These are phyloP conservation scores for Nasua narica DNA, from an alignment of 2,797 vertebrate genomes.

Conservation along the genomic window DNA sequence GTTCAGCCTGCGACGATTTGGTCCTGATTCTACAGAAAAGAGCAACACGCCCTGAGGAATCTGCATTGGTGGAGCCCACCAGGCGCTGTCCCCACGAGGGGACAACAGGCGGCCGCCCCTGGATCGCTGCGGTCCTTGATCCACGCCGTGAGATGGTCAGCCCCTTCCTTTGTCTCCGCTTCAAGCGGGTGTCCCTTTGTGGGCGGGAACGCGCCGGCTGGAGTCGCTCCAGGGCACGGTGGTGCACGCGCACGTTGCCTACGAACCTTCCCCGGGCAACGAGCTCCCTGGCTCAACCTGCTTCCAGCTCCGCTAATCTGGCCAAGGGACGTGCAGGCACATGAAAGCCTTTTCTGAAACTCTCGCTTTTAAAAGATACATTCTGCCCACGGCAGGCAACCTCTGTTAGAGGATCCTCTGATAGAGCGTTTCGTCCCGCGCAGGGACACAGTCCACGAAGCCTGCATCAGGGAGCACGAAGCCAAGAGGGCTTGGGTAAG, in stretches of 20 bases:
- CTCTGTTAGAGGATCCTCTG: not conserved
- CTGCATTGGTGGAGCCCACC: constrained; percentile 55
- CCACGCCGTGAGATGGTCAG: constrained; percentile 66
- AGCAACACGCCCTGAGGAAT: constrained; percentile 57
- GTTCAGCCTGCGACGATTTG: not conserved
- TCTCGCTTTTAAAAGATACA: constrained; percentile 77
- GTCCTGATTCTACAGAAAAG: not conserved
- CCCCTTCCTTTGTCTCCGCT: constrained; percentile 77
- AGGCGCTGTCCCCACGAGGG: constrained; percentile 65
- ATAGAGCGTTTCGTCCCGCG: constrained; percentile 39
- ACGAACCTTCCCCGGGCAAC: constrained; percentile 90
- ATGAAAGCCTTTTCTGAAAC: constrained; percentile 84
- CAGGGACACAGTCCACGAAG: constrained; percentile 64
- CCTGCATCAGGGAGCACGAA: constrained; percentile 59
- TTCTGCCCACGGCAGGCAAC: constrained; percentile 71
- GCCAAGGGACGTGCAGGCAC: constrained; percentile 88
- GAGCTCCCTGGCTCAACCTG: constrained; percentile 87
- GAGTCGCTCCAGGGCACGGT: constrained; percentile 86
- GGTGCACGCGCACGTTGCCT: constrained; percentile 89
- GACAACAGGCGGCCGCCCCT: constrained; percentile 74
- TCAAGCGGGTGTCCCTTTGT: constrained; percentile 80
- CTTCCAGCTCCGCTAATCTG: constrained; percentile 90
- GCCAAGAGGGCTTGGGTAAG: constrained; percentile 69
- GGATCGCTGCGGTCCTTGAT: constrained; percentile 62
- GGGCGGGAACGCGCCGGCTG: constrained; percentile 75